Conservation (phyloP, 2,113 vertebrate genomes). For the Erythrocercus mccallii region DNA sequence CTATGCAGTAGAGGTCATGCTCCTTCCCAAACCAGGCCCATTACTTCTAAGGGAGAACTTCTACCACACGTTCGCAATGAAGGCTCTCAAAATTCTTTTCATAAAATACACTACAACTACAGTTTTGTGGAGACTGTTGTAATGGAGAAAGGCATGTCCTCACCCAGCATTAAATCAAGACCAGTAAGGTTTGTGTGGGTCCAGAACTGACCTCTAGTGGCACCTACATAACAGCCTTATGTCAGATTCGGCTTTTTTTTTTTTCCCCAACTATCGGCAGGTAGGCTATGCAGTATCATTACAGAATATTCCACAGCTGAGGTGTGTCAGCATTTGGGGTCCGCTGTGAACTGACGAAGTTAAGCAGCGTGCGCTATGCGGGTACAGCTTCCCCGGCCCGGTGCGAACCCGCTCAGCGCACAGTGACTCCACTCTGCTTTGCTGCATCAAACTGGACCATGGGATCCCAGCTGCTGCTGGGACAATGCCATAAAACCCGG, state of each 20-base stretch:
- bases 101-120: neutral
- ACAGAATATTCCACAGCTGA: neutral
- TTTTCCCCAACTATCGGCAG: neutral
- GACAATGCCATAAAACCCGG: neutral
- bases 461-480: rapidly evolving
- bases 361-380: rapidly evolving
- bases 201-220: neutral
- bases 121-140: neutral
- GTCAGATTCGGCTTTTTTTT: neutral
- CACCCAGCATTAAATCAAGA: neutral
- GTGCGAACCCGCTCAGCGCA: rapidly evolving
- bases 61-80: neutral
- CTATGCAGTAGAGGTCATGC: neutral
- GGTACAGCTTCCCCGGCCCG: neutral
- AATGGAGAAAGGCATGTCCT: neutral
- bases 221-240: neutral
- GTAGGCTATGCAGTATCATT: neutral
- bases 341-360: neutral
- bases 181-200: neutral
- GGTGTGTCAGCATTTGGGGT: neutral
- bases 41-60: neutral
- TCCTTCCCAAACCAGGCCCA: neutral
- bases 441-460: rapidly evolving
- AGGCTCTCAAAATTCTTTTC: neutral
- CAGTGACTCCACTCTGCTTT: neutral